Evolutionary conservation across 2,888 invertebrate genomes (phyloP).

Genomic region (Saturnia japonica): DNA sequence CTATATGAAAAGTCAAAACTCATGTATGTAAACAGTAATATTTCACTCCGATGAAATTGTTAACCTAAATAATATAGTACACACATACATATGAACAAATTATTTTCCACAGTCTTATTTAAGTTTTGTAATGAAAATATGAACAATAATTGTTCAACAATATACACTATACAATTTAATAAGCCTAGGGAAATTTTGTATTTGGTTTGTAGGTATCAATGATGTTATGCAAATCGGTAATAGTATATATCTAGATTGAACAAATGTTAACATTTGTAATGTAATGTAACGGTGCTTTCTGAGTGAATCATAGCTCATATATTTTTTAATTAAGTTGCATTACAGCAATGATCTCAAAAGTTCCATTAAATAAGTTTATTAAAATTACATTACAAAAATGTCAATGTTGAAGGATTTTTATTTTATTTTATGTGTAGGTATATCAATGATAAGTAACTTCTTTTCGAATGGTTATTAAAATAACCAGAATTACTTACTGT

Average conservation of each 20-base stretch:
- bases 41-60: background rate
- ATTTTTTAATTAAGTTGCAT: slow-evolving; percentile 35
- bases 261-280: slow-evolving; percentile 23
- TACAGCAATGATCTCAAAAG: slow-evolving; percentile 38
- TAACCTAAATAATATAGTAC: background rate
- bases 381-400: slow-evolving; percentile 11
- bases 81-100: background rate
- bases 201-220: background rate
- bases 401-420: background rate
- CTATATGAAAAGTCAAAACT: background rate
- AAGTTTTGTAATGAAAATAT: too few relatives aligned
- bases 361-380: slow-evolving; percentile 18
- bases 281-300: slow-evolving; percentile 34
- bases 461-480: background rate
- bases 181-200: too few relatives aligned
- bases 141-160: too few relatives aligned
- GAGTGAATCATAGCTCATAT: slow-evolving; percentile 26
- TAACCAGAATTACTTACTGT: background rate
- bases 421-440: background rate
- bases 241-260: background rate
- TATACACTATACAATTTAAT: too few relatives aligned
- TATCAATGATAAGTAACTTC: background rate
- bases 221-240: background rate
- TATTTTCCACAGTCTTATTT: background rate
- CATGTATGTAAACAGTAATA: background rate